Evolutionary conservation across 2,888 invertebrate species (phyloP), one percentile per base, ranked within the genome.

Genomic region (Lycocerus yunnanus): DNA sequence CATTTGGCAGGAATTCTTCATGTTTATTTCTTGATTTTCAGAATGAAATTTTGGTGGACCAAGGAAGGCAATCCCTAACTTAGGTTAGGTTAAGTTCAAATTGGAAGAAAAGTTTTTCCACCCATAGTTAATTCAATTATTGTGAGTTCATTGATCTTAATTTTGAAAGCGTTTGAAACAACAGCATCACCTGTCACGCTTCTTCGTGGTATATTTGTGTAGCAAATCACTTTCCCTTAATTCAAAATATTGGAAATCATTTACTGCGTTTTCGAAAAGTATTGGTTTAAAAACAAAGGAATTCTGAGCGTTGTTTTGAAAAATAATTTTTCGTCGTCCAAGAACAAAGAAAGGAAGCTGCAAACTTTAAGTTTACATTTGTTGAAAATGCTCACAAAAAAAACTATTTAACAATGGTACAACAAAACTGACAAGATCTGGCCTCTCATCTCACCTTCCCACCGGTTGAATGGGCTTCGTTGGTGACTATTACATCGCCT

Each of bases 401-500:
- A 72, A 75, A 70, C 66, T 60, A 70, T 27, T 71, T 71, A 76
- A 76, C 76, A 73, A 76, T 73, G 65, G 75, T 72, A 76, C 66
- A 76, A 71, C 27, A 60, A 61, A 60, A 69, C 76, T 71, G 76
- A 78, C 78, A 76, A 76, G 76, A 76, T 78, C 78, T 78, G 76
- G 76, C 78, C 78, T 78, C 78, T 72, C 74, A 76, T 74, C 78
- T 75, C 74, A 78, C 76, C 76, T 78, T 78, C 78, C 78, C 78
- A 78, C 73, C 75, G 78, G 73, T 76, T 78, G 76, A 78, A 78
- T 78, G 67, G 75, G 73, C 71, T 75, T 78, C 71, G 72, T 71
- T 72, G 74, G 73, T 76, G 74, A 73, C 76, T 78, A 76, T 75
- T 75, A 74, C 73, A 66, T 69, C 68, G 67, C 71, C 72, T 78